These are phyloP conservation scores for Arctocebus calabarensis DNA, from an alignment of 2,797 vertebrate genomes.

Conservation along the genomic window DNA sequence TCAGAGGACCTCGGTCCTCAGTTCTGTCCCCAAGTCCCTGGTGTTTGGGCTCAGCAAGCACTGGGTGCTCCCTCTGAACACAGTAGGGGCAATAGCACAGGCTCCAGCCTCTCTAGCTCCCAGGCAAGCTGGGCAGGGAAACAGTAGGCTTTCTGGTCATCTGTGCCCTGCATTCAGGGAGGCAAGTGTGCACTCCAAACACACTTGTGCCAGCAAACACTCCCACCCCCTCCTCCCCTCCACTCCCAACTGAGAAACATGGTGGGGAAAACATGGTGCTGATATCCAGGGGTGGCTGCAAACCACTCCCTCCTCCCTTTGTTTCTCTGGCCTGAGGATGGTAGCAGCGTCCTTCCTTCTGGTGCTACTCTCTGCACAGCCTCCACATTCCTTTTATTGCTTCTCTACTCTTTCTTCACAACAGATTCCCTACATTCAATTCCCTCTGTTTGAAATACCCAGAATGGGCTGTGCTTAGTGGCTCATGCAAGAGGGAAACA, in stretches of 20 bases:
- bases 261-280: constrained; percentile 58
- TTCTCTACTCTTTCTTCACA: background rate
- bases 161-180: background rate
- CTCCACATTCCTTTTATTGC: background rate
- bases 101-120: background rate
- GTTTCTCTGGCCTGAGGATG: background rate
- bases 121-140: background rate
- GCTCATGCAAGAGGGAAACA: too few relatives aligned
- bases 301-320: background rate
- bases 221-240: too few relatives aligned
- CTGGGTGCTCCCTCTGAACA: background rate
- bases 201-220: background rate
- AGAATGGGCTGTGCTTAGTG: background rate
- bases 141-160: background rate
- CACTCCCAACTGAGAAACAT: constrained; percentile 42
- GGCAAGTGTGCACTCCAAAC: constrained; percentile 14
- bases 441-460: background rate
- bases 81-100: background rate
- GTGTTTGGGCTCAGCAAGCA: background rate
- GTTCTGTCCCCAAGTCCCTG: background rate
- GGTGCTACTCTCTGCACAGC: background rate
- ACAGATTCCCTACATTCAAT: background rate
- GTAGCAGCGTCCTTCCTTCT: constrained; percentile 13
- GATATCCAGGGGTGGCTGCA: background rate
- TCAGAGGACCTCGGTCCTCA: background rate